Percentiles rank a stretch among this genome's conserved stretches.
Conservation (phyloP, 2,888 invertebrate genomes). For the Mythimna lalbum region DNA sequence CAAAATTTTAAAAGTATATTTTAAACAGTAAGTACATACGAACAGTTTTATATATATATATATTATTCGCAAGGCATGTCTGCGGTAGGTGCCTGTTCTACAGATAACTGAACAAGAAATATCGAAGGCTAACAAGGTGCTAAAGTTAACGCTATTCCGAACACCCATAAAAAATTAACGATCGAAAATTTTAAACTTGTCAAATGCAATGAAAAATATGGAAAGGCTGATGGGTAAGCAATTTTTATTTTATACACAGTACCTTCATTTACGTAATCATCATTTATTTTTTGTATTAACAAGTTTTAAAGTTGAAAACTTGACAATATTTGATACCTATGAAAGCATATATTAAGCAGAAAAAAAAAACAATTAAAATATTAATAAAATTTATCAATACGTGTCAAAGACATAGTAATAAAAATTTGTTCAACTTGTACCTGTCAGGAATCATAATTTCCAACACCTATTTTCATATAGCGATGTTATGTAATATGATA, state of each 20-base stretch:
- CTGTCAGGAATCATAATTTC: conserved; percentile 34
- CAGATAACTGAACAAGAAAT: conserved; percentile 75
- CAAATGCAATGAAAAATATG: conserved; percentile 72
- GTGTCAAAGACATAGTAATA: conserved; percentile 7
- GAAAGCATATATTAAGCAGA: conserved; percentile 6
- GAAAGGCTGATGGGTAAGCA: conserved; percentile 55
- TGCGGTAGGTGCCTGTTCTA: conserved; percentile 82
- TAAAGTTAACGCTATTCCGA: conserved; percentile 85
- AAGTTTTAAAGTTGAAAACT: not conserved
- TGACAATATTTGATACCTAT: conserved; percentile 6
- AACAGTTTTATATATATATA: conserved; percentile 52
- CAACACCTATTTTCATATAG: conserved; percentile 24
- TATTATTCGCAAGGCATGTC: conserved; percentile 66
- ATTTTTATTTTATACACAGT: conserved; percentile 36
- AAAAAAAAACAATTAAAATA: conserved; percentile 25
- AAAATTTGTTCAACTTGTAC: conserved; percentile 10
- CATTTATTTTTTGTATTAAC: not conserved
- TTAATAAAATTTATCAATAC: conserved; percentile 8
- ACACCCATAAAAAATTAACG: conserved; percentile 81
- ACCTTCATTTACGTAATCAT: conserved; percentile 30
- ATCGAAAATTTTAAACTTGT: conserved; percentile 74
- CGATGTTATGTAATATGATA: conserved; percentile 41
- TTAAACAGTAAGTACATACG: not conserved
- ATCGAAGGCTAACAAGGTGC: conserved; percentile 86
- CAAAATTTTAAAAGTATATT: not conserved